Evolutionary conservation across 2,797 vertebrate species (phyloP), one percentile per base, ranked within the genome.

Genomic region (Momotus momota): DNA sequence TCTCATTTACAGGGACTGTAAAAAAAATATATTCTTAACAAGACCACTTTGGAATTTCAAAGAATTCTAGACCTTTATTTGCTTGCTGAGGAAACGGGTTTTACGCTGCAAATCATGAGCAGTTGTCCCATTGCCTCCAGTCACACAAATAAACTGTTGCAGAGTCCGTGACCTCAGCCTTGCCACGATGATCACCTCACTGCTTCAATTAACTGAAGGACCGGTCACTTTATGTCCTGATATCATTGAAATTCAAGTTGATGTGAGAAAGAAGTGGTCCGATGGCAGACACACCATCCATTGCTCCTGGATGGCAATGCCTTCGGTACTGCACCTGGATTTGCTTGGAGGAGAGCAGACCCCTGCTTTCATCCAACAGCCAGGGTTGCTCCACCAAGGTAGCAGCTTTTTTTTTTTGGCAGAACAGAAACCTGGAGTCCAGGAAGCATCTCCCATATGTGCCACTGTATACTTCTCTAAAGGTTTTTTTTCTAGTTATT

Each of bases 141-240:
- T 35, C 60, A 71, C 9, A 71, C 58, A 48, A 82, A 77, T 31
- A 87, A 89, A 49, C 40, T 46, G 10, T 38, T 0, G 0, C 48
- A 65, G 72, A 78, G 69, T 13, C 69, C 5, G 0, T 61, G 81
- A 86, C 74, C 90, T 85, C 78, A 73, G 55, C 0, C 0, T n/a
- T 78, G 67, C 49, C 0, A 1, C 86, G 89, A 6, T 18, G 55
- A 81, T 84, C 58, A 61, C 72, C 71, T 80, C 48, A 40, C 45
- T 55, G 46, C 74, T 82, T 77, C 80, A 78, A 93, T 92, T 89
- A 90, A 88, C 83, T 78, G 79, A 60, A 91, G 41, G 57, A 78
- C 31, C 45, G 40, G 23, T 40, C 67, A 81, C 41, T 4, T 88
- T 51, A 65, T 35, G 19, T 57, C 46, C 82, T 66, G 49, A 91